These are phyloP conservation scores for Rhabdomys dilectus DNA, from an alignment of 2,113 vertebrate genomes.

Conservation along the genomic window DNA sequence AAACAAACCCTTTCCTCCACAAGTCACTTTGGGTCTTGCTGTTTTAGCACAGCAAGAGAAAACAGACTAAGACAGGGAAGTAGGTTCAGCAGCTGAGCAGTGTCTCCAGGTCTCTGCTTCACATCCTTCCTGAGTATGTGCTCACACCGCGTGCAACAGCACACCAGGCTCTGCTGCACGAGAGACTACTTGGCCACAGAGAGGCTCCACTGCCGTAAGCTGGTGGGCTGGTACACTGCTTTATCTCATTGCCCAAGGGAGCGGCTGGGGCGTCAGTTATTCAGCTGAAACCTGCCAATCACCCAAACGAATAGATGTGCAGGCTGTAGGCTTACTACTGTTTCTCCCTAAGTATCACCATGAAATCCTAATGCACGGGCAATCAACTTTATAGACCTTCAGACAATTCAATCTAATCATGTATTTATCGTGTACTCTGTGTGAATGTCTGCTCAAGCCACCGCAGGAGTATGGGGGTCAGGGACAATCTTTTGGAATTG, in stretches of 20 bases:
- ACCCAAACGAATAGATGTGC: background rate
- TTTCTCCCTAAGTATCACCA: conserved; percentile 8
- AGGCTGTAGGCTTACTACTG: background rate
- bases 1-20: background rate
- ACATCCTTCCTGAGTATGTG: background rate
- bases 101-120: background rate
- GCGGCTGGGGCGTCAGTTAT: background rate
- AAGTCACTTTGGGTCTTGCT: background rate
- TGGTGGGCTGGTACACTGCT: background rate
- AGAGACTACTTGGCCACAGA: background rate
- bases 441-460: background rate
- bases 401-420: background rate
- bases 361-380: conserved; percentile 6
- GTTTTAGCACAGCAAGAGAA: background rate
- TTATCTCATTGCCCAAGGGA: background rate
- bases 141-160: background rate
- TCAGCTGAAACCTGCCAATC: background rate
- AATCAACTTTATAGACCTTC: background rate
- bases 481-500: background rate
- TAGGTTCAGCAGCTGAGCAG: background rate
- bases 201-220: background rate
- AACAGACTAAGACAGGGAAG: background rate
- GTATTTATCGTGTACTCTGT: background rate
- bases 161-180: background rate
- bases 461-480: background rate